Percentiles rank a stretch among this genome's conserved stretches.
phyloP scores from a whole-genome alignment of 1,140 invertebrate species.

The Ylistrum balloti region DNA sequence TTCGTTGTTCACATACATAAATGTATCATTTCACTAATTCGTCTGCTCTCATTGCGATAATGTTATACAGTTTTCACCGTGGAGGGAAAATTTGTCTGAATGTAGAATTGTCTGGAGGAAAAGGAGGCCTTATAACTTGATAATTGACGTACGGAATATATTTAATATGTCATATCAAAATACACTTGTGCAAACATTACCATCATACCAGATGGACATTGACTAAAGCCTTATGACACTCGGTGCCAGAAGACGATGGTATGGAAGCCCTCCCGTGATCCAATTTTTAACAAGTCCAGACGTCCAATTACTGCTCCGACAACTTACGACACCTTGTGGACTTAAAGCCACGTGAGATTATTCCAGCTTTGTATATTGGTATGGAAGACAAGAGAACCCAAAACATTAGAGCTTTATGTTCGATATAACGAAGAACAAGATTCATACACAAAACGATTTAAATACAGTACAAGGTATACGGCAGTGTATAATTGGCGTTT shows the following conservation, averaged over 20 bases:
- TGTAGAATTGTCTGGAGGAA: neutral
- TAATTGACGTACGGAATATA: neutral
- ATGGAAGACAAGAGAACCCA: neutral
- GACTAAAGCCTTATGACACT: neutral
- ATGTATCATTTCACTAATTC: too few relatives aligned
- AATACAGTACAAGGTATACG: too few relatives aligned
- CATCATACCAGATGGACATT: neutral
- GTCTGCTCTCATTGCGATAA: too few relatives aligned
- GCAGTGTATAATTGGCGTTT: too few relatives aligned
- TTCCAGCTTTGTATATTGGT: neutral
- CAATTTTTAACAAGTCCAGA: neutral
- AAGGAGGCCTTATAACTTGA: neutral
- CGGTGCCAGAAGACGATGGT: neutral
- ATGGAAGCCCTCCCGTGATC: neutral
- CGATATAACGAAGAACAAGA: too few relatives aligned
- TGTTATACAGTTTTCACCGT: neutral
- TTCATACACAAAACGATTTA: too few relatives aligned
- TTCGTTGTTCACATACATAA: too few relatives aligned
- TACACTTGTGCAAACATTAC: neutral
- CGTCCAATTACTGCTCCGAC: neutral
- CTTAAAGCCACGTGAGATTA: neutral
- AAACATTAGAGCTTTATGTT: too few relatives aligned
- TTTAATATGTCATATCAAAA: neutral
- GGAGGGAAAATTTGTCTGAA: neutral
- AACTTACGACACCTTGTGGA: neutral